These are phyloP conservation scores for Tetranychus urticae DNA, from an alignment of 1,140 invertebrate genomes.

Conservation along the genomic window DNA sequence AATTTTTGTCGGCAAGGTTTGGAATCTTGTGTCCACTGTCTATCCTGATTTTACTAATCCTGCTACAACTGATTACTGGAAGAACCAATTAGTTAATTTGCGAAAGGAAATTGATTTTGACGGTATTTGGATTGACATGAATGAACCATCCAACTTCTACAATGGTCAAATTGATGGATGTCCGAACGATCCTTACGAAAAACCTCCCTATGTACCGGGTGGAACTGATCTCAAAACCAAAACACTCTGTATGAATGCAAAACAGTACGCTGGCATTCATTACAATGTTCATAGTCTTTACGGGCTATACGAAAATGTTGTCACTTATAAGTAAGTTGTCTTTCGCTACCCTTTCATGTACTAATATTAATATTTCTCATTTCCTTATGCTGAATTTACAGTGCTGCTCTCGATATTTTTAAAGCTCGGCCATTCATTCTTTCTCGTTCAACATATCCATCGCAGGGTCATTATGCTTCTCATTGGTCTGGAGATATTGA, in stretches of 20 bases:
- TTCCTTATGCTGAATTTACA: neutral
- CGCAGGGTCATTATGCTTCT: slow-evolving; percentile 51
- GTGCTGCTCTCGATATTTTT: neutral
- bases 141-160: slow-evolving; percentile 8
- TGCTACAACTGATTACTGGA: slow-evolving; percentile 43
- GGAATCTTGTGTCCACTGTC: slow-evolving; percentile 19
- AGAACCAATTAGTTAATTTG: slow-evolving; percentile 37
- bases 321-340: slow-evolving; percentile 28
- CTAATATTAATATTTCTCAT: neutral
- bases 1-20: slow-evolving; percentile 10
- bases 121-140: slow-evolving; percentile 43
- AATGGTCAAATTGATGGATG: slow-evolving; percentile 1
- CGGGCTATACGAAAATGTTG: slow-evolving; percentile 42
- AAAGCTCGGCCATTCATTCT: slow-evolving; percentile 45
- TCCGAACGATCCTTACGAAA: slow-evolving; percentile 24
- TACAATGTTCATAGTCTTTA: slow-evolving; percentile 63
- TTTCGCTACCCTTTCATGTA: neutral
- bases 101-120: slow-evolving; percentile 41
- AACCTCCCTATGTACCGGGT: slow-evolving; percentile 38
- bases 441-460: slow-evolving; percentile 52
- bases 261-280: slow-evolving; percentile 35
- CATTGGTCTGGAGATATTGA: slow-evolving; percentile 61
- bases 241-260: slow-evolving; percentile 59
- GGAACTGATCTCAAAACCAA: slow-evolving; percentile 29
- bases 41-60: slow-evolving; percentile 71